Conservation (phyloP, 1,140 invertebrate species). For the Drosophila kepulauana region DNA sequence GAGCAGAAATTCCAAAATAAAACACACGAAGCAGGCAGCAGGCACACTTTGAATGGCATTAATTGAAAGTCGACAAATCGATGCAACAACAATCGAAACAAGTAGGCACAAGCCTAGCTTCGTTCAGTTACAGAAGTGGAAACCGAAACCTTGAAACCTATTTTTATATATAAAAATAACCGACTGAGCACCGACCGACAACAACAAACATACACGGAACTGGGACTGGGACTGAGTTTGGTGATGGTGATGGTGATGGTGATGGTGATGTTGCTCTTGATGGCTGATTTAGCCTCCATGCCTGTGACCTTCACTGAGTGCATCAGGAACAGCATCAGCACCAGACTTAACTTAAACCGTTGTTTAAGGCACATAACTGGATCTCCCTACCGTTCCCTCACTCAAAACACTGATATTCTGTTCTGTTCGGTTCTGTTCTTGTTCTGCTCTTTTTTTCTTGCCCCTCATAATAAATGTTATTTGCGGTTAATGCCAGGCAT, state of each 20-base stretch:
- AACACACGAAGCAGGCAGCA: slow-evolving; percentile 19
- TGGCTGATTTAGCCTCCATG: slow-evolving; percentile 7
- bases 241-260: slow-evolving; percentile 48
- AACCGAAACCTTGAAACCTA: slow-evolving; percentile 74
- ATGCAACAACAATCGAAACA: slow-evolving; percentile 22
- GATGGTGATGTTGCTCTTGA: slow-evolving; percentile 1
- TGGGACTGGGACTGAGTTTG: slow-evolving; percentile 57
- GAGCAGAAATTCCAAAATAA: slow-evolving; percentile 45
- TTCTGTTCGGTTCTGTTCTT: neutral
- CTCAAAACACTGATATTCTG: no score
- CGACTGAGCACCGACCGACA: neutral
- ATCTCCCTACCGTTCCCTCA: neutral
- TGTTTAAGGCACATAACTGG: slow-evolving; percentile 62
- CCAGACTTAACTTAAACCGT: slow-evolving; percentile 53
- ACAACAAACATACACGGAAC: slow-evolving; percentile 49
- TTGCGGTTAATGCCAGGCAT: slow-evolving; percentile 46
- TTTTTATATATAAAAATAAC: slow-evolving; percentile 66
- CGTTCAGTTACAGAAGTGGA: slow-evolving; percentile 17
- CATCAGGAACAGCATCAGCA: slow-evolving; percentile 40
- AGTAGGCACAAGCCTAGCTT: slow-evolving; percentile 1
- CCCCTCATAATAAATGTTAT: slow-evolving; percentile 32
- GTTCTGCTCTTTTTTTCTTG: slow-evolving; percentile 24
- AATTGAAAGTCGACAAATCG: slow-evolving; percentile 76
- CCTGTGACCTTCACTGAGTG: slow-evolving; percentile 64
- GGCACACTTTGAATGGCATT: slow-evolving; percentile 70